Evolutionary conservation across 1,140 invertebrate species (phyloP).

Genomic region (Caenorhabditis tropicalis): DNA sequence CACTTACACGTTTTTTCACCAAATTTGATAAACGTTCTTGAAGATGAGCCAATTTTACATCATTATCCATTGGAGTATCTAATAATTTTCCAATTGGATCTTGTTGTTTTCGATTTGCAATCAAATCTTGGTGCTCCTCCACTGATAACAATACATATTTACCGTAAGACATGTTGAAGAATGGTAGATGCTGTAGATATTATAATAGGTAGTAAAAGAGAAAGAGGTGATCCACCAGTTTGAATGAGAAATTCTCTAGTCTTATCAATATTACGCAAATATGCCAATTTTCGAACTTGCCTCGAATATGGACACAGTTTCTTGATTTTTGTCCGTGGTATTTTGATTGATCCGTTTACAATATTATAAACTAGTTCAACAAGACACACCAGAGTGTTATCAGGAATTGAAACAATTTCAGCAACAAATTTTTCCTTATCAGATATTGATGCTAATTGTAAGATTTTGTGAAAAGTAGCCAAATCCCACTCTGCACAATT

Average conservation of each 20-base stretch:
- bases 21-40: neutral
- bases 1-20: neutral
- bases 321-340: no score
- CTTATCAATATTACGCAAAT: neutral
- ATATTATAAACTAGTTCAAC: no score
- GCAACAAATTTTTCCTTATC: no score
- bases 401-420: no score
- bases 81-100: neutral
- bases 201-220: neutral
- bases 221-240: neutral
- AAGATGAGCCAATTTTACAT: neutral
- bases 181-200: neutral
- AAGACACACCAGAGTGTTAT: no score
- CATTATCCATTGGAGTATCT: neutral
- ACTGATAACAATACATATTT: neutral
- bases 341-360: no score
- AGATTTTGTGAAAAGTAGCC: no score
- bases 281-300: no score
- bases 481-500: no score
- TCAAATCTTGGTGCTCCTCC: neutral
- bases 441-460: no score
- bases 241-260: neutral
- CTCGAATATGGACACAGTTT: no score
- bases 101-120: neutral
- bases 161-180: neutral